phyloP scores from a whole-genome alignment of 2,113 vertebrate genomes.

The Corythoichthys haematopterus region DNA sequence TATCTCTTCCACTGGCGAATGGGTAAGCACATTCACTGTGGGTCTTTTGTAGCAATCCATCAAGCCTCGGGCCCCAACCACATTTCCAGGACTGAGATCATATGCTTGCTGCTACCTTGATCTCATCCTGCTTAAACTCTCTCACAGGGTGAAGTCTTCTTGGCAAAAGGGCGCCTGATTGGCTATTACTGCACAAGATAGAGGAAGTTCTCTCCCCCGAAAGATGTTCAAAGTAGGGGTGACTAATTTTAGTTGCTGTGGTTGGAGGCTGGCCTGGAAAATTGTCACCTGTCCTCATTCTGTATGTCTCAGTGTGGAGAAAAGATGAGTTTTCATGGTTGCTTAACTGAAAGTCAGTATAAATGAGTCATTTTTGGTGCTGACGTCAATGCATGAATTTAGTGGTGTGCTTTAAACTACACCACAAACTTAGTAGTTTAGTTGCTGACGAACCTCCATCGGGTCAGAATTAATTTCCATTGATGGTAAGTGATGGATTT shows the following conservation, averaged over 20 bases:
- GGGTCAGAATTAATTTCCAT: background rate
- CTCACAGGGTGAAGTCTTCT: constrained; percentile 29
- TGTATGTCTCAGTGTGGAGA: constrained; percentile 2
- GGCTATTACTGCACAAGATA: constrained; percentile 11
- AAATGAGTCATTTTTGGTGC: constrained; percentile 23
- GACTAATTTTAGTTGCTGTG: background rate
- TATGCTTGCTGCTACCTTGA: constrained; percentile 38
- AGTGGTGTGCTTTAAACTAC: background rate
- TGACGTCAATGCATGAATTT: constrained; percentile 30
- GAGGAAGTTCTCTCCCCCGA: background rate
- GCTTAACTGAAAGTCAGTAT: constrained; percentile 7
- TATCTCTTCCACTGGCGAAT: constrained; percentile 7
- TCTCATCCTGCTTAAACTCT: constrained; percentile 34
- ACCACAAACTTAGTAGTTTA: background rate
- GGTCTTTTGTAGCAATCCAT: constrained; percentile 28
- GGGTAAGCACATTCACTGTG: constrained; percentile 31
- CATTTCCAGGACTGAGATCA: constrained; percentile 39
- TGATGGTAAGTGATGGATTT: too few relatives aligned
- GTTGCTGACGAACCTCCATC: background rate
- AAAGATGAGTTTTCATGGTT: constrained; percentile 2
- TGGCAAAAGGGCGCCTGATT: constrained; percentile 29
- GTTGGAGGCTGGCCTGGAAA: constrained; percentile 11
- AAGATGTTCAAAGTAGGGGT: constrained; percentile 19
- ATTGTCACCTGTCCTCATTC: background rate
- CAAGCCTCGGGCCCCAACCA: constrained; percentile 24